These are phyloP conservation scores for Lasiurus borealis DNA, from an alignment of 2,113 vertebrate species.

Conservation along the genomic window DNA sequence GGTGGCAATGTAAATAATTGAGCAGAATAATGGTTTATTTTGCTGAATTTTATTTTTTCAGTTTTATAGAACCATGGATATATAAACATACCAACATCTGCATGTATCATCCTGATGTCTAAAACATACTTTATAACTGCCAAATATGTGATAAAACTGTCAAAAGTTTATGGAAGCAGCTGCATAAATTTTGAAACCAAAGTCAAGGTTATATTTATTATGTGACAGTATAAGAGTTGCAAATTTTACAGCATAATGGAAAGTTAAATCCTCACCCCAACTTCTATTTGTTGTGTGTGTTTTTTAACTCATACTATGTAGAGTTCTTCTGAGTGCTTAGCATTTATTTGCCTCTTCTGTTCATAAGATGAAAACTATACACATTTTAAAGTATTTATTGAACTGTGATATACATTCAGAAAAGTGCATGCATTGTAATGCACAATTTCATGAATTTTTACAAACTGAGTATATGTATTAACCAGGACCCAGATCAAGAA, in stretches of 20 bases:
- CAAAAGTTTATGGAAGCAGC: slow-evolving; percentile 46
- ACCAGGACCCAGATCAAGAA: background rate
- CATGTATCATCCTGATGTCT: background rate
- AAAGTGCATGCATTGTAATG: background rate
- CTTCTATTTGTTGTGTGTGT: background rate
- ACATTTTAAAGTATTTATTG: background rate
- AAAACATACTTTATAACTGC: slow-evolving; percentile 32
- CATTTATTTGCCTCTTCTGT: slow-evolving; percentile 17
- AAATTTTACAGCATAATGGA: background rate
- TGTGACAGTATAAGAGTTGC: background rate
- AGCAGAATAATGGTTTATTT: background rate
- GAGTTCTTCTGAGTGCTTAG: slow-evolving; percentile 41
- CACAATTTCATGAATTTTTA: background rate
- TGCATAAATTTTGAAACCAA: slow-evolving; percentile 20
- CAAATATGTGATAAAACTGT: slow-evolving; percentile 58
- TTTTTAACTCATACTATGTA: background rate
- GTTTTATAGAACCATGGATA: background rate
- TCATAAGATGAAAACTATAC: slow-evolving; percentile 8
- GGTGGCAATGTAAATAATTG: background rate
- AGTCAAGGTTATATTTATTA: slow-evolving; percentile 13
- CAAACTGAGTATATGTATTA: background rate
- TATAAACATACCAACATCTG: background rate
- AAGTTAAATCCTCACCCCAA: slow-evolving; percentile 23
- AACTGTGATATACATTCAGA: background rate
- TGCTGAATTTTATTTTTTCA: background rate